Evolutionary conservation across 2,888 invertebrate genomes (phyloP), one percentile per base, ranked within the genome.

Genomic region (Cosmorhoe ocellata): DNA sequence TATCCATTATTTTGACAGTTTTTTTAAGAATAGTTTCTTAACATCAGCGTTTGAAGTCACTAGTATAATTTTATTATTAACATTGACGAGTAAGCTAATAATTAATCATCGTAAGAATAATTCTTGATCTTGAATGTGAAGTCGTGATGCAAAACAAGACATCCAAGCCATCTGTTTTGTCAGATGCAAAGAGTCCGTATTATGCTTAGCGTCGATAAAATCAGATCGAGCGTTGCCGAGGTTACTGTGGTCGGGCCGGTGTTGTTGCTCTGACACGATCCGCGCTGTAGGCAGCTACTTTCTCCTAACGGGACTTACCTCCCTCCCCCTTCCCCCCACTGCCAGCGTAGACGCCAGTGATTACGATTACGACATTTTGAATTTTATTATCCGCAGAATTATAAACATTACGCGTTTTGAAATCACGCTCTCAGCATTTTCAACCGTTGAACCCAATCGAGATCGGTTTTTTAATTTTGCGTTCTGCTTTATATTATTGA

Each of bases 251-350:
- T 70, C 67, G 69, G 73, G 71, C 70, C 71, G 68, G 62, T 30
- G 65, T 48, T 53, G 36, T 40, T 36, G 72, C 69, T 67, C 59
- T 71, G 78, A 79, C 81, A 84, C 82, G 81, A 81, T 72, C 69
- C 67, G 69, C 74, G 79, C 74, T 73, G 79, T 84, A 81, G 85
- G 86, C 81, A 83, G 83, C 85, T 83, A 89, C 90, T 90, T 90
- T 90, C 90, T 88, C 88, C 81, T 90, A 88, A 90, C 90, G 88
- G 90, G 81, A 87, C 79, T 71, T 67, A 56, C 71, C 67, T 63
- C 74, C 56, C 69, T 63, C 69, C 71, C 63, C 66, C 56, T 64
- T 52, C 59, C 61, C 60, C 58, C 59, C 50, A 61, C 56, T 61
- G 63, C 59, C 73, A 64, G 67, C 65, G 63, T 73, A 68, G 68